These are phyloP conservation scores for Prochilodus magdalenae DNA, from an alignment of 2,113 vertebrate genomes.

Conservation along the genomic window DNA sequence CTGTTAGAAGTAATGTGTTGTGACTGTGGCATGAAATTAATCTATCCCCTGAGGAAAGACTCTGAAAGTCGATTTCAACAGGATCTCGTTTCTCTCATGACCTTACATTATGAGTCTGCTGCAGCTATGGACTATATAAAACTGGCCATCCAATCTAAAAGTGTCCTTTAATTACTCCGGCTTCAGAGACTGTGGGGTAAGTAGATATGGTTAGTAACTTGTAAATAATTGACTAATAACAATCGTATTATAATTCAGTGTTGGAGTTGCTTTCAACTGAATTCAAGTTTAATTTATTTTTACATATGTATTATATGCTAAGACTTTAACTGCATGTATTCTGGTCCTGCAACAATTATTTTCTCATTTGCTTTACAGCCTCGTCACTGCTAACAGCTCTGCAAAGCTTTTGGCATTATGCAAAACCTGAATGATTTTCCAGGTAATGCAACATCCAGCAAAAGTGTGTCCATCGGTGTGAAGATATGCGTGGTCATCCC, in stretches of 20 bases:
- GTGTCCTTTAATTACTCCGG: neutral
- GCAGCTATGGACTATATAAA: conserved; percentile 28
- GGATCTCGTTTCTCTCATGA: neutral
- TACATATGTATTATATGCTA: too few species aligned
- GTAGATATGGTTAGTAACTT: neutral
- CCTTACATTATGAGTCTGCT: conserved; percentile 3
- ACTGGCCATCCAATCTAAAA: conserved; percentile 18
- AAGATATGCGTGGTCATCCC: conserved; percentile 75
- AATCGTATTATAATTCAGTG: neutral
- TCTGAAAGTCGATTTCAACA: neutral
- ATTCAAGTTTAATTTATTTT: too few species aligned
- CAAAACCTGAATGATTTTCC: conserved; percentile 66
- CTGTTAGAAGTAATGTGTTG: conserved; percentile 35
- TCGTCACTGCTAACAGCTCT: neutral
- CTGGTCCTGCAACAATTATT: neutral
- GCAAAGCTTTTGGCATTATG: conserved; percentile 61
- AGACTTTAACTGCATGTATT: neutral
- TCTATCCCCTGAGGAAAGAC: conserved; percentile 58
- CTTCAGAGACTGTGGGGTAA: conserved; percentile 4
- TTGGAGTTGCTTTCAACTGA: neutral
- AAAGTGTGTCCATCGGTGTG: conserved; percentile 64
- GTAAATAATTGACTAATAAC: neutral
- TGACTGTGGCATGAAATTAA: conserved; percentile 51
- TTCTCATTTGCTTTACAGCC: conserved; percentile 26
- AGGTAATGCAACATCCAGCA: conserved; percentile 60